Evolutionary conservation across 2,888 invertebrate species (phyloP).

Genomic region (Agrotis exclamationis): DNA sequence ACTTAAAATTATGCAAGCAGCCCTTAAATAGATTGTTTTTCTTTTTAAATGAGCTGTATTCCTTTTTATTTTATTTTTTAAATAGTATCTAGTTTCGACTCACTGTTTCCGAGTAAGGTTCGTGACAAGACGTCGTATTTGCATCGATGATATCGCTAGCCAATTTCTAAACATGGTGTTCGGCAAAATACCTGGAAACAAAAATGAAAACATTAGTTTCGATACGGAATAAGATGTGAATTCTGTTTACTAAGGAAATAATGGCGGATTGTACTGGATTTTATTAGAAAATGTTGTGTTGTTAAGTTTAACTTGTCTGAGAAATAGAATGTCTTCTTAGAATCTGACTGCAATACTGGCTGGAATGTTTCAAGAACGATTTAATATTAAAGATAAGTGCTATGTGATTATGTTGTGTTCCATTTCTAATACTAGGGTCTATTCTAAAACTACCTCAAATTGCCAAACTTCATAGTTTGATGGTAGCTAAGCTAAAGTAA

Average conservation of each 20-base stretch:
- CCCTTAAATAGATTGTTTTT: constrained; percentile 5
- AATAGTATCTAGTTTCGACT: constrained; percentile 71
- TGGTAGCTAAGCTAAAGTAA: constrained; percentile 14
- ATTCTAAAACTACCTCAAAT: constrained; percentile 1
- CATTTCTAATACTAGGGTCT: neutral
- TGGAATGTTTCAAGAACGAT: constrained; percentile 40
- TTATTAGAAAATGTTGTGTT: constrained; percentile 40
- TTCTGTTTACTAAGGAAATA: constrained; percentile 45
- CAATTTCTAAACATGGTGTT: constrained; percentile 72
- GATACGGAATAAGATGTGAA: constrained; percentile 31
- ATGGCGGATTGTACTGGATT: constrained; percentile 30
- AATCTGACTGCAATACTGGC: constrained; percentile 38
- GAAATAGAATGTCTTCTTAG: constrained; percentile 50
- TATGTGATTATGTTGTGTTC: constrained; percentile 9
- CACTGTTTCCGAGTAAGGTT: constrained; percentile 76
- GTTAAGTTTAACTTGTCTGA: constrained; percentile 40
- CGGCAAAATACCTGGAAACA: constrained; percentile 81
- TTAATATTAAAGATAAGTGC: constrained; percentile 16
- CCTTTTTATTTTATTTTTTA: constrained; percentile 53
- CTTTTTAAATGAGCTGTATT: constrained; percentile 21
- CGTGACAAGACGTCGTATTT: constrained; percentile 73
- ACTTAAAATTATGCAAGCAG: constrained; percentile 10
- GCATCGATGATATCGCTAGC: constrained; percentile 67
- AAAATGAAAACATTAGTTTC: constrained; percentile 66
- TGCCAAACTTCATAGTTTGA: neutral